A percentile compares a stretch with the other conserved stretches of the same genome.
phyloP scores from a whole-genome alignment of 2,113 vertebrate genomes.

The Pardalotus punctatus region DNA sequence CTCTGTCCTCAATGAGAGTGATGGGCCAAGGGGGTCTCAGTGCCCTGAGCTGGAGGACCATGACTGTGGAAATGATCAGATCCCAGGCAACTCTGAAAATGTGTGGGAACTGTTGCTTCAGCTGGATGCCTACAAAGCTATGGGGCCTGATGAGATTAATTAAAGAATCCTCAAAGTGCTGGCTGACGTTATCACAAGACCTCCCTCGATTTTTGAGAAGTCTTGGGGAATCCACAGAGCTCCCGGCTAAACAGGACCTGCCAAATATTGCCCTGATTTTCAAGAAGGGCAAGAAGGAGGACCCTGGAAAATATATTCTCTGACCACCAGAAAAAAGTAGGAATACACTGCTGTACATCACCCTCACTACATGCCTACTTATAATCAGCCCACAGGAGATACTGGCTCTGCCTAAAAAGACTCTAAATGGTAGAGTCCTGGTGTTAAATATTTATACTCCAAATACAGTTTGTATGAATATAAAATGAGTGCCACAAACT shows the following conservation, averaged over 20 bases:
- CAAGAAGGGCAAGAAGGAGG: neutral
- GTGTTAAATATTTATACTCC: slow-evolving; percentile 25
- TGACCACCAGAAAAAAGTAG: neutral
- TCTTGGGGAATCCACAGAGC: neutral
- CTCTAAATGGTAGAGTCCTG: neutral
- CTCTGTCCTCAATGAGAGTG: neutral
- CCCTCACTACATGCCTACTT: neutral
- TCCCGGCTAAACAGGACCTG: neutral
- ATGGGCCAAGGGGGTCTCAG: neutral
- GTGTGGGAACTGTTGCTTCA: neutral
- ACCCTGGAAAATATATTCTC: neutral
- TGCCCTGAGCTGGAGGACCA: neutral
- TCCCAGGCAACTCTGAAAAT: neutral
- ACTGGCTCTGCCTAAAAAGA: neutral
- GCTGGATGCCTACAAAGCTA: neutral
- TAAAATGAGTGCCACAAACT: neutral
- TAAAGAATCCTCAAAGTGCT: neutral
- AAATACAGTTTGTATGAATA: neutral
- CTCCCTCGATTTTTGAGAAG: neutral
- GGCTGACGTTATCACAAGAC: neutral
- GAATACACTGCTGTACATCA: neutral
- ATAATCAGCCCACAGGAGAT: neutral
- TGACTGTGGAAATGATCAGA: neutral
- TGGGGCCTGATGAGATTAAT: neutral
- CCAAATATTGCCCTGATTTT: neutral